Conservation (phyloP, 2,797 vertebrate species). For the Mus caroli region DNA sequence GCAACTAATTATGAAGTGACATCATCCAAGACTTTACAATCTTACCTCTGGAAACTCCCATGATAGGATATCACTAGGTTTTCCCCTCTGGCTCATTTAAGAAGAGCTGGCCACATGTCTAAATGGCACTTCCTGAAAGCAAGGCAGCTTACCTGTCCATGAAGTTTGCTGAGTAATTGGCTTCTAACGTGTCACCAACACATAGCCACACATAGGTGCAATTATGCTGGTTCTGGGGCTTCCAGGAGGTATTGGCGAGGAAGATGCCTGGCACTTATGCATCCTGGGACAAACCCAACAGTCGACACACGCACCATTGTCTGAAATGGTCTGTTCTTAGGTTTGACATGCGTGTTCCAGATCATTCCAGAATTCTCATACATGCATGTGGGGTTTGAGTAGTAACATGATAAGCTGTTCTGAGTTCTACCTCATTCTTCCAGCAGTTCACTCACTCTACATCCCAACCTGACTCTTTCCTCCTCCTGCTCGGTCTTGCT, state of each 20-base stretch:
- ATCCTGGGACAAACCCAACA: neutral
- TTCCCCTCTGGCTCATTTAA: neutral
- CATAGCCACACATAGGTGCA: neutral
- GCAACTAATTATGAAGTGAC: constrained; percentile 39
- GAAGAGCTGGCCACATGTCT: neutral
- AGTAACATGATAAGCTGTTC: neutral
- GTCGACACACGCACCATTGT: neutral
- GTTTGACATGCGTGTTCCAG: neutral
- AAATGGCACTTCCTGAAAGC: fast-evolving
- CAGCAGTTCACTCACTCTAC: neutral
- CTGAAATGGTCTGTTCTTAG: constrained; percentile 11
- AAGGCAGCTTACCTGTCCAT: neutral
- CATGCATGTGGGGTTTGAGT: neutral
- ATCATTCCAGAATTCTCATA: constrained; percentile 18
- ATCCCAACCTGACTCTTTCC: neutral
- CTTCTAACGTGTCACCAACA: neutral
- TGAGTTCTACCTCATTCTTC: neutral
- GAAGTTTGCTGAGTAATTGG: neutral
- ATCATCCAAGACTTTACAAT: constrained; percentile 2
- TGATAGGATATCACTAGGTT: neutral
- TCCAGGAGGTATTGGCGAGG: neutral
- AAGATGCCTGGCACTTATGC: neutral
- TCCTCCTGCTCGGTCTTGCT: neutral
- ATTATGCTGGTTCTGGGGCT: neutral
- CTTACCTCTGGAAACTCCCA: neutral